Conservation (phyloP, 2,797 vertebrate species). For the Cynodonichthys magdalenae region DNA sequence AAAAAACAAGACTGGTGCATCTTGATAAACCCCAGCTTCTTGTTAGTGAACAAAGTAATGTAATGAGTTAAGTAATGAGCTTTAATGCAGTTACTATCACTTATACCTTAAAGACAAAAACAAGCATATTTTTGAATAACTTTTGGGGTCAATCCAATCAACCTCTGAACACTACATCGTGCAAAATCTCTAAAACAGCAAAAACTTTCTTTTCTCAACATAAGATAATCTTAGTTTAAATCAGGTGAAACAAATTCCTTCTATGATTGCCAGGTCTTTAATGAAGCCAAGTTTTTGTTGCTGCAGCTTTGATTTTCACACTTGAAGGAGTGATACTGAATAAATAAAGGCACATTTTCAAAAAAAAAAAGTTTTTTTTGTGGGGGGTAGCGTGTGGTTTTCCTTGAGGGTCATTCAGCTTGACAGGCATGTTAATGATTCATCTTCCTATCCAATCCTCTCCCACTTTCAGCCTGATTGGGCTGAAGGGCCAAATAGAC, state of each 20-base stretch:
- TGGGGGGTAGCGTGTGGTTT: conserved; percentile 21
- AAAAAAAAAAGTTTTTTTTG: too few relatives aligned
- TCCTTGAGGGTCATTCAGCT: conserved; percentile 43
- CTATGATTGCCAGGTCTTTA: too few relatives aligned
- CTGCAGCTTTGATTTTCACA: neutral
- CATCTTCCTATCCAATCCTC: conserved; percentile 36
- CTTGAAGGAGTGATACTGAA: neutral
- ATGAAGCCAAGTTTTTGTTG: neutral
- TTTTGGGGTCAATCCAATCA: too few relatives aligned
- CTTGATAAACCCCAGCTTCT: neutral
- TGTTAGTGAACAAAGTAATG: neutral
- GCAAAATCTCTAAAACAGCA: too few relatives aligned
- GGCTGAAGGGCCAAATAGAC: conserved; percentile 60
- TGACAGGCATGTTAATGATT: conserved; percentile 51
- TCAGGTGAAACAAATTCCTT: too few relatives aligned
- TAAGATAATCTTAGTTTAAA: too few relatives aligned
- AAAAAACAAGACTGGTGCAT: neutral
- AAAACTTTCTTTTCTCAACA: too few relatives aligned
- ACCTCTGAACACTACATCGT: too few relatives aligned
- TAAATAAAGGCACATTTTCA: neutral
- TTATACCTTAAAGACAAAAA: too few relatives aligned
- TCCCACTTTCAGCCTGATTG: conserved; percentile 25
- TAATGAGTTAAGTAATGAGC: neutral
- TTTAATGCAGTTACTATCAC: neutral
- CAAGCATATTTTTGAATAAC: too few relatives aligned